A percentile compares a stretch with the other conserved stretches of the same genome.
phyloP scores from a whole-genome alignment of 2,888 invertebrate genomes.

The Heliconius sara region DNA sequence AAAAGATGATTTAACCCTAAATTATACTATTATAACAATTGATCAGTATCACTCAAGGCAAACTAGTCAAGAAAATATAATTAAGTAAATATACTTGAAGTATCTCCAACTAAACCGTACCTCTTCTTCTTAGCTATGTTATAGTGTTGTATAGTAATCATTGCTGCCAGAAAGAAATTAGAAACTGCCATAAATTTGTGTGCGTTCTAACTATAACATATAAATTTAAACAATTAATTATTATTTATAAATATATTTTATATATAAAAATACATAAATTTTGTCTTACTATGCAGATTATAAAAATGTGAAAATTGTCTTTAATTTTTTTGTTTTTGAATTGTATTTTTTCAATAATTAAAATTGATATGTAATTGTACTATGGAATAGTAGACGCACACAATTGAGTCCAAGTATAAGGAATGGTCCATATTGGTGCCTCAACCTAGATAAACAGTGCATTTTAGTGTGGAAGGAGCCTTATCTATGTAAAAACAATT shows the following conservation, averaged over 20 bases:
- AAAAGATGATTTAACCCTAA: not conserved
- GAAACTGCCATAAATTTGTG: constrained; percentile 45
- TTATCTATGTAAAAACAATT: constrained; percentile 19
- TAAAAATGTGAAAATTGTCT: not conserved
- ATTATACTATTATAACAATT: constrained; percentile 8
- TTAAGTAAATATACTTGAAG: constrained; percentile 23
- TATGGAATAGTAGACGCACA: constrained; percentile 26
- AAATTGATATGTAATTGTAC: not conserved
- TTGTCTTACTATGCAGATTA: not conserved
- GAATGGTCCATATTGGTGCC: constrained; percentile 44
- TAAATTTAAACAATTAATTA: not conserved
- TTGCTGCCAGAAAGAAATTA: constrained; percentile 46
- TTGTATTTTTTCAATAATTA: not conserved
- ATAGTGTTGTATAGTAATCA: constrained; percentile 29
- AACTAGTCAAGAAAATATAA: constrained; percentile 36
- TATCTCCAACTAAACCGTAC: constrained; percentile 30
- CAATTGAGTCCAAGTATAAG: constrained; percentile 38
- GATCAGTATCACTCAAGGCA: constrained; percentile 29
- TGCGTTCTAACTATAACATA: constrained; percentile 28
- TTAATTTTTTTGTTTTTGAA: not conserved
- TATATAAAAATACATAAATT: not conserved
- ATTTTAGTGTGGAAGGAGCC: constrained; percentile 32
- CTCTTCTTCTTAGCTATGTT: constrained; percentile 36
- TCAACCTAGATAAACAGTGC: constrained; percentile 38
- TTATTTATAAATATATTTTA: not conserved